Base-by-base conservation (phyloP, 2,888 invertebrate species). In the Melanchra persicariae region DNA sequence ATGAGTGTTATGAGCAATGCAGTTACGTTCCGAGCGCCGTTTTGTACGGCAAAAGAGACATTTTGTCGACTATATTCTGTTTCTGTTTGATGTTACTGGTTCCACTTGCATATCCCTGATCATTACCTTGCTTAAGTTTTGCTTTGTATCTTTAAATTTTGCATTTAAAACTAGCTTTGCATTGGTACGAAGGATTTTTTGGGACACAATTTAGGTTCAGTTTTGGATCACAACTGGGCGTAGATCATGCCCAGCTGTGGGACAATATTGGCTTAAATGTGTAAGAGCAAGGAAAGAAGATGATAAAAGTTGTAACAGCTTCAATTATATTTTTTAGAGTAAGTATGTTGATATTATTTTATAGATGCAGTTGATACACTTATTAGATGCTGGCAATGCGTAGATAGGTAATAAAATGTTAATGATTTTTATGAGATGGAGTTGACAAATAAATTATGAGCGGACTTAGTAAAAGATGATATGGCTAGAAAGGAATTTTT, bases 1-100 rank as follows among this genome's bases (percentile, higher is more conserved):
- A 74, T 54, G 47, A 30, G 8, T 6, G 52, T 64, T 74, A 74
- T 64, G 71, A 57, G 66, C 55, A 75, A 59, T 68, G 69, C 59
- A 77, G 77, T 74, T 54, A 77, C 15, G 22, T 12, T 59, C 24
- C 12, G 60, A 74, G 49, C 55, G 10, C 26, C 43, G 49, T 57
- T 75, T 61, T 77, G 60, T 37, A 51, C 34, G 15, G 34, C 7
- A 17, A 55, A 7, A 19, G 34, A 77, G 43, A 69, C 37, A 45
- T 77, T 70, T 69, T 17, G 26, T 22, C 19, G 49, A 55, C 70
- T 45, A 47, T 22, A 43, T 55, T n/a, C 24, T 43, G 45, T 70
- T 52, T 52, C 22, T 47, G 24, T 45, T 70, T 70, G 40, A 60
- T 43, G 49, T 70, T 37, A n/a, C 68, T 24, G 12, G 12, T 51